phyloP scores from a whole-genome alignment of 2,888 invertebrate genomes.

The Agelastica alni region DNA sequence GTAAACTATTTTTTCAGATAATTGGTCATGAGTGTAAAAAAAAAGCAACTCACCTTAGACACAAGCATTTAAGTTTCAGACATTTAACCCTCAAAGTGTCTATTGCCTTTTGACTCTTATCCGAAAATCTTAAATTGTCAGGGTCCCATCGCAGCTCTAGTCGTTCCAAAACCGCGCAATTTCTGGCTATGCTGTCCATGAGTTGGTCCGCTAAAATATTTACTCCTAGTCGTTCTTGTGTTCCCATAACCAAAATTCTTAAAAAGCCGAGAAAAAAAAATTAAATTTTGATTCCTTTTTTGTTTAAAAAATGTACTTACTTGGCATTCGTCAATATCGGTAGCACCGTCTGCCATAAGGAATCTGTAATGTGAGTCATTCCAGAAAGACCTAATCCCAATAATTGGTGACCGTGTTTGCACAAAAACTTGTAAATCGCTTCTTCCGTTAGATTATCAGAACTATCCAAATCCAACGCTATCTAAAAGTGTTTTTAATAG shows the following conservation, averaged over 20 bases:
- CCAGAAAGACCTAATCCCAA: slow-evolving; percentile 88
- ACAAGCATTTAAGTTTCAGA: slow-evolving; percentile 87
- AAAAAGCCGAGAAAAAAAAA: no score
- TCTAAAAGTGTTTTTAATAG: no score
- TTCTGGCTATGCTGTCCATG: slow-evolving; percentile 95
- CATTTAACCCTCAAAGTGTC: slow-evolving; percentile 96
- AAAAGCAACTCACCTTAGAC: slow-evolving; percentile 82
- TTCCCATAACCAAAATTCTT: slow-evolving; percentile 97
- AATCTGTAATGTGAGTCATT: slow-evolving; percentile 98
- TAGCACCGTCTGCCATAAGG: slow-evolving; percentile 95
- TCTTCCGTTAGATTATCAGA: slow-evolving; percentile 96
- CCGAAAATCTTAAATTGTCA: slow-evolving; percentile 96
- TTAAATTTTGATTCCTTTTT: background rate
- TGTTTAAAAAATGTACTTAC: slow-evolving; percentile 59
- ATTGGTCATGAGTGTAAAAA: no score
- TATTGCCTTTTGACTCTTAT: slow-evolving; percentile 99
- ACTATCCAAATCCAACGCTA: slow-evolving; percentile 90
- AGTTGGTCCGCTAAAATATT: slow-evolving; percentile 98
- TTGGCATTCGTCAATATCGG: slow-evolving; percentile 89
- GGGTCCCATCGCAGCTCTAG: slow-evolving; percentile 98
- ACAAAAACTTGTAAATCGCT: slow-evolving; percentile 88
- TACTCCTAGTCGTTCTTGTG: slow-evolving; percentile 92
- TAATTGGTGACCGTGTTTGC: slow-evolving; percentile 86
- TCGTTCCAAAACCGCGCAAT: slow-evolving; percentile 85
- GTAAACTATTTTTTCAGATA: no score